Base-by-base conservation (phyloP, 2,888 invertebrate species). In the Zootermopsis nevadensis region DNA sequence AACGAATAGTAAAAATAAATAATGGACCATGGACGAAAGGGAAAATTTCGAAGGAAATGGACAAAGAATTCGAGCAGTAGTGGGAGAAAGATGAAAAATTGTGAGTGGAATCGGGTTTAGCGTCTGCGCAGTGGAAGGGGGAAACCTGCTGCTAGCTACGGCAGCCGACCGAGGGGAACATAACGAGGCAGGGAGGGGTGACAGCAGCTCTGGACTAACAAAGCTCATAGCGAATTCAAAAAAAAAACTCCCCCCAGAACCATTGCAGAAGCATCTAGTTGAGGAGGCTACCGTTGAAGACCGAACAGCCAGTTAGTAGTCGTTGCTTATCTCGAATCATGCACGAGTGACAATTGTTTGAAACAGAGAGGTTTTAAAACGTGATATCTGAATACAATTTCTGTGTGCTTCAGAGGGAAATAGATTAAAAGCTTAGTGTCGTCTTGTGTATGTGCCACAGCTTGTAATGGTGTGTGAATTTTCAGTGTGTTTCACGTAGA, bases 21-120 rank as follows among this genome's bases (percentile, higher is more conserved):
- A 15, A n/a, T 42, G 15, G 48, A 10, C 48, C 15, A 3, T 48
- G 48, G 15, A 48, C 19, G 60, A 60, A 7, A 60, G 27, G 60
- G 1, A 60, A n/a, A 27, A 2, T 27, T 27, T n/a, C 8, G 60
- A 27, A 60, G 60, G 60, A 60, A 60, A 60, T 60, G n/a, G n/a
- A 60, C 60, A 60, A 60, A 60, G n/a, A 60, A 60, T 27, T 60
- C 6, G 60, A 60, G n/a, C 27, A 60, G 7, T 8, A 60, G 60
- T 60, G n/a, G 60, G 60, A 60, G 60, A 60, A 12, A 60, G 60
- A 60, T 27, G 60, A n/a, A 60, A 60, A 60, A 60, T 60, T 60
- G 27, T 60, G 60, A 60, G 60, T n/a, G 60, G 60, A 60, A 7
- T n/a, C 60, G n/a, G 60, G 10, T 24, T 60, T 60, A 55, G 60